phyloP scores from a whole-genome alignment of 2,797 vertebrate species.

The Hemibagrus guttatus region DNA sequence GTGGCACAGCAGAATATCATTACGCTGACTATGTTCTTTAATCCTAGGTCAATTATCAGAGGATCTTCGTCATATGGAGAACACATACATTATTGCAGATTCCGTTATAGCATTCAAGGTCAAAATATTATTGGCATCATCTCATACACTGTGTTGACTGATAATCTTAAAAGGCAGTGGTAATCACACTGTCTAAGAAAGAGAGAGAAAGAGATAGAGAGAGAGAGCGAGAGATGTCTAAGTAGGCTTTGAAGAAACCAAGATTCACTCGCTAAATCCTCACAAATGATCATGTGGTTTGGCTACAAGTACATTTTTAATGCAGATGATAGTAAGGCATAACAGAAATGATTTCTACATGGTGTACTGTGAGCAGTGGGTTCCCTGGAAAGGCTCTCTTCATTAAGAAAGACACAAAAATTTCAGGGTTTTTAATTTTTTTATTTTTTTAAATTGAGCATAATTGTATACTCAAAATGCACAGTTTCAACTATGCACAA shows the following conservation, averaged over 20 bases:
- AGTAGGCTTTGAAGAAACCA: not conserved
- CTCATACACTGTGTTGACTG: not conserved
- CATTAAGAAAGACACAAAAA: slow-evolving; percentile 36
- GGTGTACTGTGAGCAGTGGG: slow-evolving; percentile 17
- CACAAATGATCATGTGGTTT: not conserved
- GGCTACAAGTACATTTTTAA: not conserved
- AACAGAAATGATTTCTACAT: not conserved
- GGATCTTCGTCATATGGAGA: not conserved
- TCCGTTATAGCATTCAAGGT: not conserved
- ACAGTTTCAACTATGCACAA: slow-evolving; percentile 33
- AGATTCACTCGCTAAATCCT: not conserved
- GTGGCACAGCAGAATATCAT: not conserved
- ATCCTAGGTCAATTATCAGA: not conserved
- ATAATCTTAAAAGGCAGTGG: not conserved
- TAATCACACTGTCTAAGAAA: not conserved
- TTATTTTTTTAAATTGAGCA: slow-evolving; percentile 3
- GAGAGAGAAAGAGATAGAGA: no score
- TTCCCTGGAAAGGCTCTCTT: slow-evolving; percentile 31
- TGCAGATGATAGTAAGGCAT: not conserved
- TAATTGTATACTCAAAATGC: slow-evolving; percentile 41
- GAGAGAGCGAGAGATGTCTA: not conserved
- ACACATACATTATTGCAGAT: not conserved
- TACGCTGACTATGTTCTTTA: not conserved
- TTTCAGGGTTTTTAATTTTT: slow-evolving; percentile 5
- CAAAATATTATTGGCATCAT: not conserved